Percentiles rank a stretch among this genome's conserved stretches.
These are phyloP conservation scores for Leptatherina wallacei DNA, from an alignment of 2,797 vertebrate genomes.

Conservation along the genomic window DNA sequence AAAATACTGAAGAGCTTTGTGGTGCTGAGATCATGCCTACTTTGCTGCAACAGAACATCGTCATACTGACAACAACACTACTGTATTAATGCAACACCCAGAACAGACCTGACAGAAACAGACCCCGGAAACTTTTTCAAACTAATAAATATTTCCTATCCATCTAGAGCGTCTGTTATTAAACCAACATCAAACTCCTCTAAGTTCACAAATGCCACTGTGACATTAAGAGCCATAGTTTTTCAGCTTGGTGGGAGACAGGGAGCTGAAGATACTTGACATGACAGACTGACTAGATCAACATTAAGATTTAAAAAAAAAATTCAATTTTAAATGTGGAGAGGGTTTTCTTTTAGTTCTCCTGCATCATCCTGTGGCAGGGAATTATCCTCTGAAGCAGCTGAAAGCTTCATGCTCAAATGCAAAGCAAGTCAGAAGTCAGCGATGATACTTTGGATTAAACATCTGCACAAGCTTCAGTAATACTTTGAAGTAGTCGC, in stretches of 20 bases:
- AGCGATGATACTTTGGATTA: neutral
- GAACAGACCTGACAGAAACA: neutral
- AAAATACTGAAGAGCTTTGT: neutral
- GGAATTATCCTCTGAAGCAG: neutral
- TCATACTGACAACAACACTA: neutral
- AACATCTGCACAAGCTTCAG: slow-evolving; percentile 2
- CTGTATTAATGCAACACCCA: neutral
- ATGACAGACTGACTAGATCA: neutral
- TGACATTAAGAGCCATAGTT: neutral
- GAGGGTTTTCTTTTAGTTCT: neutral
- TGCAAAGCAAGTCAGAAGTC: neutral
- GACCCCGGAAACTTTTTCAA: neutral
- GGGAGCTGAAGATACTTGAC: neutral
- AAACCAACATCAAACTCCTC: neutral
- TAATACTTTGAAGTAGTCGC: neutral
- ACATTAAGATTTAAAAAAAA: too few species aligned
- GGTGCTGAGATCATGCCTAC: neutral
- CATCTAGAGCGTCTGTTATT: neutral
- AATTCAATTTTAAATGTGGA: neutral
- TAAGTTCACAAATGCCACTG: neutral
- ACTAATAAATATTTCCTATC: neutral
- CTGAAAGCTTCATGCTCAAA: neutral
- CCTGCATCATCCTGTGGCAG: neutral
- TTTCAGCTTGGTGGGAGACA: neutral
- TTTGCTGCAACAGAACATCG: neutral